A percentile compares a stretch with the other conserved stretches of the same genome.
Conservation (phyloP, 1,140 invertebrate genomes). For the Babylonia areolata region DNA sequence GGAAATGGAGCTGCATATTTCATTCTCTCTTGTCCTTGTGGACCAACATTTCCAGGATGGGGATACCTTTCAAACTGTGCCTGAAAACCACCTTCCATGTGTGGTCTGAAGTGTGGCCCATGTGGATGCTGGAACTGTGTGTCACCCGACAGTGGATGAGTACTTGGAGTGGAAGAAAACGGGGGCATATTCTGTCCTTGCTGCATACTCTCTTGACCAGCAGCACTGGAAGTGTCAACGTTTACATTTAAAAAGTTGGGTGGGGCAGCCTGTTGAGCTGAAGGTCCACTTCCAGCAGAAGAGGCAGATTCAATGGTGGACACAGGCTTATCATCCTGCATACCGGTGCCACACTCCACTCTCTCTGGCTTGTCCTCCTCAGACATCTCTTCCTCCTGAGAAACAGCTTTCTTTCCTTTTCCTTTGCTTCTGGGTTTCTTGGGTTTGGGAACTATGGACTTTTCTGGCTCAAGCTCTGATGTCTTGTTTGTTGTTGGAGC, state of each 20-base stretch:
- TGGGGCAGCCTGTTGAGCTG: background rate
- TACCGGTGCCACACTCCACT: slow-evolving; percentile 14
- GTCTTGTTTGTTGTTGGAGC: background rate
- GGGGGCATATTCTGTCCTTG: background rate
- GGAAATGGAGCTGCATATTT: slow-evolving; percentile 17
- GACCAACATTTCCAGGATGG: background rate
- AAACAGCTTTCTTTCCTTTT: slow-evolving; percentile 20
- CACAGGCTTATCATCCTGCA: background rate
- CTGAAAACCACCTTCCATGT: slow-evolving; percentile 26
- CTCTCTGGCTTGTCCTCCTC: background rate
- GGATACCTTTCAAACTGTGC: background rate
- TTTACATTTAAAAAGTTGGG: slow-evolving; percentile 7
- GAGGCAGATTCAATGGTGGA: background rate
- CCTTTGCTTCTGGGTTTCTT: slow-evolving; percentile 20
- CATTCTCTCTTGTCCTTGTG: background rate
- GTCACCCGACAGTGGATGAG: background rate
- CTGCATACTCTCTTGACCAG: background rate
- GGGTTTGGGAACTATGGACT: background rate
- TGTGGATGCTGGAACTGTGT: background rate
- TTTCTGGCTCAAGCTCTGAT: background rate
- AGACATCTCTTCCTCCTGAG: background rate
- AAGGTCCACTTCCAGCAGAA: background rate
- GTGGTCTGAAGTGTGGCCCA: background rate
- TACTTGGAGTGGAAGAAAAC: background rate
- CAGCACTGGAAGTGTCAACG: background rate